Evolutionary conservation across 1,140 invertebrate genomes (phyloP).

Genomic region (Battus philenor): DNA sequence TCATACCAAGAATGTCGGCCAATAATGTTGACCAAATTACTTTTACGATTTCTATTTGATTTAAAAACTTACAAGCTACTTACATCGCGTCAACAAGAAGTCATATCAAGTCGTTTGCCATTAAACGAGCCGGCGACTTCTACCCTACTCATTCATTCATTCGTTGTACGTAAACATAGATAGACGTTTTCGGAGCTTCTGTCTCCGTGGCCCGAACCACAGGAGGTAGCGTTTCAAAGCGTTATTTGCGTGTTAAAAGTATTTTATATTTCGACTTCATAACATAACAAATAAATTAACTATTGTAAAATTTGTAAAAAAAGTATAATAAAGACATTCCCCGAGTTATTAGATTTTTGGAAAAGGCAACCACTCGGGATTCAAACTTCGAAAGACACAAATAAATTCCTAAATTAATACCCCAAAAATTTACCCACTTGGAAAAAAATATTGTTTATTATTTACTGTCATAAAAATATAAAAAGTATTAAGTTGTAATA

Average conservation of each 20-base stretch:
- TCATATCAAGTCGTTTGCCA: constrained; percentile 21
- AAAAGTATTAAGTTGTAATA: too few relatives aligned
- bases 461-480: too few relatives aligned
- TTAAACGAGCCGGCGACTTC: constrained; percentile 24
- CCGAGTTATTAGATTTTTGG: too few relatives aligned
- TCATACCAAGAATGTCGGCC: neutral
- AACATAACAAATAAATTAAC: too few relatives aligned
- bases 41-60: neutral
- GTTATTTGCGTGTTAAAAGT: neutral
- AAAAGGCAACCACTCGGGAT: too few relatives aligned
- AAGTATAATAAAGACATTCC: too few relatives aligned
- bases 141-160: constrained; percentile 36
- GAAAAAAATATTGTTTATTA: too few relatives aligned
- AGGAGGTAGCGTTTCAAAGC: constrained; percentile 6
- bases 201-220: constrained; percentile 21
- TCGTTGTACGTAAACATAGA: constrained; percentile 32
- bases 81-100: constrained; percentile 10
- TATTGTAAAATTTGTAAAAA: too few relatives aligned
- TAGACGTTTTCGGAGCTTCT: constrained; percentile 26
- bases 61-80: constrained; percentile 12
- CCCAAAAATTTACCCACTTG: too few relatives aligned
- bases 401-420: too few relatives aligned
- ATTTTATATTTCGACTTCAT: neutral
- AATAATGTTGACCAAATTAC: neutral
- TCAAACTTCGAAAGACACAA: too few relatives aligned